These are phyloP conservation scores for Lagorchestes hirsutus DNA, from an alignment of 2,797 vertebrate species.

Conservation along the genomic window DNA sequence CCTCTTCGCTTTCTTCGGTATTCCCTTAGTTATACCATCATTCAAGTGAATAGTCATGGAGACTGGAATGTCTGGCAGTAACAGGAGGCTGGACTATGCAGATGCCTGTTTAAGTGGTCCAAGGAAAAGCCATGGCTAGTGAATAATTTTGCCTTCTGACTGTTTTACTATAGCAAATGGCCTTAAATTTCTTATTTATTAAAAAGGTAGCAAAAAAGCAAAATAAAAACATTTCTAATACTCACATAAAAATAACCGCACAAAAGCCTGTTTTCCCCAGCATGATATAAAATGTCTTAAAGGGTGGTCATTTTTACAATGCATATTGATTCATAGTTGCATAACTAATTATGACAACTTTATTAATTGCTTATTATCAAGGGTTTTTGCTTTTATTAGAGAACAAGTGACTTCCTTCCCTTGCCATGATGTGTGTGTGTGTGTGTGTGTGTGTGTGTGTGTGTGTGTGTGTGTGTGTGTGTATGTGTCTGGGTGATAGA, in stretches of 20 bases:
- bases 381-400: conserved; percentile 88
- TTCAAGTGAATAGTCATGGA: not conserved
- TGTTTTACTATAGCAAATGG: not conserved
- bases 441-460: conserved; percentile 40
- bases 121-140: conserved; percentile 7
- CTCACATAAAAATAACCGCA: conserved; percentile 3
- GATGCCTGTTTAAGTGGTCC: conserved; percentile 5
- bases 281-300: conserved; percentile 63
- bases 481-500: conserved; percentile 85
- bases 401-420: conserved; percentile 88
- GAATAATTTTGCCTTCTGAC: conserved; percentile 14
- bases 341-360: conserved; percentile 88
- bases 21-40: not conserved
- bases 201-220: conserved; percentile 37
- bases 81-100: not conserved
- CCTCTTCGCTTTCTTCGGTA: not conserved
- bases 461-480: conserved; percentile 81
- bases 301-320: conserved; percentile 83
- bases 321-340: conserved; percentile 86
- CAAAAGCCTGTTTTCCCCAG: conserved; percentile 55
- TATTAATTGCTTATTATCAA: conserved; percentile 89
- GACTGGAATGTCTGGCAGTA: not conserved
- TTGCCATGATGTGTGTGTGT: conserved; percentile 78
- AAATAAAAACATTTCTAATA: conserved; percentile 27
- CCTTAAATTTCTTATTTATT: conserved; percentile 32